Evolutionary conservation across 2,113 vertebrate genomes (phyloP).

Genomic region (Lucifuga dentata): DNA sequence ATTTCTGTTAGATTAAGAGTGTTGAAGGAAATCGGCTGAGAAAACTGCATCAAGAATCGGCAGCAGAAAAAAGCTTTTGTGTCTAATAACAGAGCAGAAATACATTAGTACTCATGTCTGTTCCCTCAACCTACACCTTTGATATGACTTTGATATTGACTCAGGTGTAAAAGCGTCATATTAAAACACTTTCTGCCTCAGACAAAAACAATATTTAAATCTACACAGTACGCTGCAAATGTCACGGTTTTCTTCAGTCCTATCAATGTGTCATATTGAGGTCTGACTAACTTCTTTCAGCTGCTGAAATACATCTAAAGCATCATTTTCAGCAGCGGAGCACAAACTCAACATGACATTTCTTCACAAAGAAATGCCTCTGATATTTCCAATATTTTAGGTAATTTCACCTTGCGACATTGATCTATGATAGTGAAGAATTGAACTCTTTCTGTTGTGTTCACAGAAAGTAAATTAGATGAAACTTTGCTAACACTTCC

Average conservation of each 20-base stretch:
- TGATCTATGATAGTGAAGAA: slow-evolving; percentile 11
- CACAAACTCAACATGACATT: slow-evolving; percentile 20
- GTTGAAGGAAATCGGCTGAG: slow-evolving; percentile 2
- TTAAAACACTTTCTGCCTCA: neutral
- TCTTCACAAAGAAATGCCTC: slow-evolving; percentile 1
- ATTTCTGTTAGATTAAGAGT: slow-evolving; percentile 13
- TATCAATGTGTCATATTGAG: too few species aligned
- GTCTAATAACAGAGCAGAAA: too few species aligned
- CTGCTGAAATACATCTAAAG: neutral
- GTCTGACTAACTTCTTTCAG: too few species aligned
- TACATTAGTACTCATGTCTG: slow-evolving; percentile 11
- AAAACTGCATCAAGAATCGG: slow-evolving; percentile 23
- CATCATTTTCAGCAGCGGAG: slow-evolving; percentile 8
- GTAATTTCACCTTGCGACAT: slow-evolving; percentile 12
- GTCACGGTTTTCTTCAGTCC: too few species aligned
- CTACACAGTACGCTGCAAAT: too few species aligned
- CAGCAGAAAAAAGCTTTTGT: neutral
- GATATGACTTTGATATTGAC: neutral
- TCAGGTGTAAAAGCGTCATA: neutral
- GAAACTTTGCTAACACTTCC: neutral
- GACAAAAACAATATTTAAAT: neutral
- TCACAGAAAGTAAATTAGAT: neutral
- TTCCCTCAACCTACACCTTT: slow-evolving; percentile 5
- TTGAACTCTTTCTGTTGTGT: neutral
- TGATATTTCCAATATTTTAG: neutral